Conservation (phyloP, 2,888 invertebrate species). For the Rotaria macrura region DNA sequence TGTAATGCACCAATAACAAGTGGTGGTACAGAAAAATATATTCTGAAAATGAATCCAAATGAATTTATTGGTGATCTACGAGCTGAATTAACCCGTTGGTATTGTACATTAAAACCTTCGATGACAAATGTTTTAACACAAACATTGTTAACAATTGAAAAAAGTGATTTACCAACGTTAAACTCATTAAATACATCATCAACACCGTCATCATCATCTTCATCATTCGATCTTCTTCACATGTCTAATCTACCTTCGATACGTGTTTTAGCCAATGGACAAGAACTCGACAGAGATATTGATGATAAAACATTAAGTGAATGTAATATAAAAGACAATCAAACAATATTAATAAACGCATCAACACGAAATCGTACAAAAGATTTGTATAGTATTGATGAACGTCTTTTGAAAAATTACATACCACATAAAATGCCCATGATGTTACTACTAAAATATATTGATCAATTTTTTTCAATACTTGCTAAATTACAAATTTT, state of each 20-base stretch:
- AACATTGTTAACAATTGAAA: slow-evolving; percentile 40
- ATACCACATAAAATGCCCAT: slow-evolving; percentile 77
- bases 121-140: slow-evolving; percentile 38
- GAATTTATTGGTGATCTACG: slow-evolving; percentile 80
- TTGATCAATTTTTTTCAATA: slow-evolving; percentile 75
- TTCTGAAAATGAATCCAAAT: slow-evolving; percentile 68
- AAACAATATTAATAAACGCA: slow-evolving; percentile 53
- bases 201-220: neutral
- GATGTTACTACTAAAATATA: slow-evolving; percentile 71
- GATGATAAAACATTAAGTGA: slow-evolving; percentile 80
- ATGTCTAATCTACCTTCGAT: slow-evolving; percentile 71
- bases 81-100: slow-evolving; percentile 89
- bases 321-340: slow-evolving; percentile 84
- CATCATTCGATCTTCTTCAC: slow-evolving; percentile 58
- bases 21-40: slow-evolving; percentile 53
- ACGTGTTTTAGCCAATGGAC: slow-evolving; percentile 76
- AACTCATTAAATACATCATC: neutral
- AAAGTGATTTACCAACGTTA: neutral
- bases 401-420: slow-evolving; percentile 70
- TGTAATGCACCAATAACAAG: slow-evolving; percentile 14
- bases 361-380: neutral
- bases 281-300: slow-evolving; percentile 78
- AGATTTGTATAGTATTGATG: slow-evolving; percentile 56
- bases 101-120: slow-evolving; percentile 51
- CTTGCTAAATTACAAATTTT: slow-evolving; percentile 64